Base-by-base conservation (phyloP, 2,113 vertebrate genomes). In the Rhynchomys soricoides region DNA sequence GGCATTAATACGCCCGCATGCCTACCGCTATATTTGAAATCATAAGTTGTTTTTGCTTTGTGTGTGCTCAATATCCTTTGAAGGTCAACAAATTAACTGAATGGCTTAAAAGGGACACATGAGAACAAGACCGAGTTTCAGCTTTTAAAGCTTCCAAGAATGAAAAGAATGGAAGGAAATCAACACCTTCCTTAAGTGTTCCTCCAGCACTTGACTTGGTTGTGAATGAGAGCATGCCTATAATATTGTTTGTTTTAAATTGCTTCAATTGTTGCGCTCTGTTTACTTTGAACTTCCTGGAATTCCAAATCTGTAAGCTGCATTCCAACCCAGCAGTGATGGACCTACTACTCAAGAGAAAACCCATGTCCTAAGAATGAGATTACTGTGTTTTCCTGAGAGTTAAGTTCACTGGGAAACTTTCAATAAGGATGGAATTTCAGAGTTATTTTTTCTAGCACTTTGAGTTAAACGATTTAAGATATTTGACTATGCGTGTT, bases 201-300 rank as follows among this genome's bases (percentile, higher is more conserved):
- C 71, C 93, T 81, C 91, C 92, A 95, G 93, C 37, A 55, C 93
- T 95, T 91, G 90, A 81, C 96, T 98, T 97, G 96, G 89, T 95
- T 86, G 74, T 96, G 90, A 95, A 93, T 29, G 57, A 87, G 89
- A 96, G 81, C 48, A 31, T 79, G 29, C 59, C 93, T 94, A 86
- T 73, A 93, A 78, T 86, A 81, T 86, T 96, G 93, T 95, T 98
- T 97, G 89, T 96, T 97, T 97, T 93, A 96, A 96, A 19, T 93
- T 93, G 48, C 96, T 91, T 78, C 81, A 43, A 52, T 96, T 98
- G 85, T 79, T 97, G 59, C 73, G 78, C 91, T 96, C 37, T 96
- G 40, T 97, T 98, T 97, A 85, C 92, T 97, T 95, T 95, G 95
- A 94, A 83, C 40, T 68, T 89, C 93, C 86, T 97, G 96, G 92